Conservation (phyloP, 2,797 vertebrate species). For the Cottoperca gobio region DNA sequence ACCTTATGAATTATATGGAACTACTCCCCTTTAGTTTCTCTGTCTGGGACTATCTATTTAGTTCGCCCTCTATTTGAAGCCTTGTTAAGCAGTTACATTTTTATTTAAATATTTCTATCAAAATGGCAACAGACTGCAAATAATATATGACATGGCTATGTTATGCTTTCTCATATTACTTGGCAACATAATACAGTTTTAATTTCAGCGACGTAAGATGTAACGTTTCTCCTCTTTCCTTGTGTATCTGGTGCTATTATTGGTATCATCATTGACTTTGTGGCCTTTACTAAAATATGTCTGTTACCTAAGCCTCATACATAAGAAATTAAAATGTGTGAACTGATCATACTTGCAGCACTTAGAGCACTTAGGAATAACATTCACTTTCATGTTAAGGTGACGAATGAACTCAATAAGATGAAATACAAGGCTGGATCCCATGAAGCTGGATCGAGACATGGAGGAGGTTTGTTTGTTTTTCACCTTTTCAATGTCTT, state of each 20-base stretch:
- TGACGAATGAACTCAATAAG: constrained; percentile 95
- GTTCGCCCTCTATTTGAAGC: neutral
- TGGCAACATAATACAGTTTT: neutral
- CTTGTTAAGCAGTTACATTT: neutral
- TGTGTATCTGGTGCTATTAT: constrained; percentile 18
- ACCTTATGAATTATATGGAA: neutral
- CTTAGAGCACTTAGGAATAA: constrained; percentile 21
- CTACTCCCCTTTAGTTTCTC: neutral
- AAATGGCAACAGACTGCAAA: neutral
- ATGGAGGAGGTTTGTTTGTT: constrained; percentile 84
- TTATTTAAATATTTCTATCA: neutral
- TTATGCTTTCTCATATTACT: neutral
- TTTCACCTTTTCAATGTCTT: neutral
- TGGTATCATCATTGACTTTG: constrained; percentile 3
- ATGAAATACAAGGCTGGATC: constrained; percentile 95
- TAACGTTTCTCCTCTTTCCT: neutral
- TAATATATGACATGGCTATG: neutral
- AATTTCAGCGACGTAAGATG: constrained; percentile 8
- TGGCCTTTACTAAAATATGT: constrained; percentile 21
- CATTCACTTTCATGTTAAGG: constrained; percentile 59
- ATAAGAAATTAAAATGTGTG: neutral
- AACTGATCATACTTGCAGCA: neutral
- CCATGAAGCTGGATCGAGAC: constrained; percentile 90
- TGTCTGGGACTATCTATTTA: neutral
- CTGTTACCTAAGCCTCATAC: constrained; percentile 3